phyloP scores from a whole-genome alignment of 2,113 vertebrate genomes.

The Larimichthys crocea region DNA sequence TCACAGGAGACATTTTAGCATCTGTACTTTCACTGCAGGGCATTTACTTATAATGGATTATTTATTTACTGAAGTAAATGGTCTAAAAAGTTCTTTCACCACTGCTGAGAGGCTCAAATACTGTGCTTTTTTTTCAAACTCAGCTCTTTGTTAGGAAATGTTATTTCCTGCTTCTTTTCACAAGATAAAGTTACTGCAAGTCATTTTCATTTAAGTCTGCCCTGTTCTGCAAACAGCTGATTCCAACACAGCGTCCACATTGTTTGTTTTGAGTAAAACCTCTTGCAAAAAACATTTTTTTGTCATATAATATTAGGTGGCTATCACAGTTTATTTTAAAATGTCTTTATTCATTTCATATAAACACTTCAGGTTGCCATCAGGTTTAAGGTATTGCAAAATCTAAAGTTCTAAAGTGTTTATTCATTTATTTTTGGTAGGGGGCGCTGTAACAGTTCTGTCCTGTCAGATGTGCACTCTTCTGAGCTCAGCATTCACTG shows the following conservation, averaged over 20 bases:
- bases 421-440: background rate
- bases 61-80: background rate
- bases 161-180: background rate
- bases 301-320: too few relatives aligned
- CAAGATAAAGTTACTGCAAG: background rate
- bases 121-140: background rate
- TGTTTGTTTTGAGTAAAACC: too few relatives aligned
- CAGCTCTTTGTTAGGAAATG: background rate
- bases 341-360: background rate
- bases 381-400: too few relatives aligned
- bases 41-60: background rate
- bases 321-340: too few relatives aligned
- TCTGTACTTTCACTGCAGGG: background rate
- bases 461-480: background rate
- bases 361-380: too few relatives aligned
- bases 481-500: background rate
- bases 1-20: background rate
- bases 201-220: background rate
- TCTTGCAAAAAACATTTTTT: too few relatives aligned
- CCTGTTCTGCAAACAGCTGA: too few relatives aligned
- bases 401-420: background rate
- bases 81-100: background rate
- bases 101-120: background rate
- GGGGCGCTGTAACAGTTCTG: background rate
- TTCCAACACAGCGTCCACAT: too few relatives aligned